A percentile compares a stretch with the other conserved stretches of the same genome.
phyloP scores from a whole-genome alignment of 1,140 invertebrate genomes.

The Hyposmocoma kahamanoa region DNA sequence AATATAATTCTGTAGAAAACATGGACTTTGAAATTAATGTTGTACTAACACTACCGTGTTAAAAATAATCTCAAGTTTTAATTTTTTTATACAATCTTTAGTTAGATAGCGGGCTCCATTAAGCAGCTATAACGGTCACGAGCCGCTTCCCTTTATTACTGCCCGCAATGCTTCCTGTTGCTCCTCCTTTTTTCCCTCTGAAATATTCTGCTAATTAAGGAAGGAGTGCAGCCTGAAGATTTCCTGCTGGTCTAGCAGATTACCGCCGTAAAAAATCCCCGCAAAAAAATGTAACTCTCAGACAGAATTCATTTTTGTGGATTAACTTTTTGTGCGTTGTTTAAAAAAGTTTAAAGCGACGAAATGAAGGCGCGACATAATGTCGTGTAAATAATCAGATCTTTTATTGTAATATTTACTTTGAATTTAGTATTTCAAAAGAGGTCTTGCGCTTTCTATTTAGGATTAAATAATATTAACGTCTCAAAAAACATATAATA shows the following conservation, averaged over 20 bases:
- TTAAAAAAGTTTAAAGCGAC: slow-evolving; percentile 29
- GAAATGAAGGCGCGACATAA: slow-evolving; percentile 11
- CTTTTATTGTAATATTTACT: too few species aligned
- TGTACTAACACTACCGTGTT: too few species aligned
- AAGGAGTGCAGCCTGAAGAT: slow-evolving; percentile 61
- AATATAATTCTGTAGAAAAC: too few species aligned
- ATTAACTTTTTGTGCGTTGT: slow-evolving; percentile 37
- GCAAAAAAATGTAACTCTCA: slow-evolving; percentile 45
- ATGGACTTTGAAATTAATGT: too few species aligned
- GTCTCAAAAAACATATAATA: too few species aligned
- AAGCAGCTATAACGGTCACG: slow-evolving; percentile 40
- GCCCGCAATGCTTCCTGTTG: slow-evolving; percentile 50
- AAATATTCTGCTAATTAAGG: slow-evolving; percentile 69
- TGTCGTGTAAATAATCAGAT: too few species aligned
- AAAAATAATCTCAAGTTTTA: too few species aligned
- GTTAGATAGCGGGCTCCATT: slow-evolving; percentile 42
- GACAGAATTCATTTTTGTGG: slow-evolving; percentile 38
- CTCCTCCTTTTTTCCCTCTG: slow-evolving; percentile 42
- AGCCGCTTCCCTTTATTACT: slow-evolving; percentile 43
- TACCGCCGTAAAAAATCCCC: slow-evolving; percentile 48
- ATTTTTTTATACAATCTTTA: too few species aligned
- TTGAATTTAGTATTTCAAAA: too few species aligned
- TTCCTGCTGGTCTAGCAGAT: slow-evolving; percentile 58
- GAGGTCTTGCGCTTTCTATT: too few species aligned
- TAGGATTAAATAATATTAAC: too few species aligned